These are phyloP conservation scores for Chiloscyllium punctatum DNA, from an alignment of 2,797 vertebrate genomes.

Conservation along the genomic window DNA sequence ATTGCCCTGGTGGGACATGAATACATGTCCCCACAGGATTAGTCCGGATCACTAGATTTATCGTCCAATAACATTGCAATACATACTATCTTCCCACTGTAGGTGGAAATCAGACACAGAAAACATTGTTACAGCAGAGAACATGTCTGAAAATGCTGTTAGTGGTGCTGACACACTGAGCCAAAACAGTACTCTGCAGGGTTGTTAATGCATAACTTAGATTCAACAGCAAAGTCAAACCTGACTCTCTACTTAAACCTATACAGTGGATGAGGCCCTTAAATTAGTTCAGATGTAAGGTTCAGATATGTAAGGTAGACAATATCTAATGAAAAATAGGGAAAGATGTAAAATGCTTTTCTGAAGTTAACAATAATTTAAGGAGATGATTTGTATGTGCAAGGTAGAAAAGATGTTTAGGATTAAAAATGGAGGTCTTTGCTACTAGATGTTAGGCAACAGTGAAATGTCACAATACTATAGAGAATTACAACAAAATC, in stretches of 20 bases:
- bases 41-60: too few relatives aligned
- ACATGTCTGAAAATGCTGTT: not conserved
- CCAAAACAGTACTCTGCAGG: not conserved
- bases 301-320: not conserved
- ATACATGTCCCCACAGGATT: too few relatives aligned
- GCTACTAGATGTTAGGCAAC: not conserved
- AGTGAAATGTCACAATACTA: not conserved
- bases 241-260: not conserved
- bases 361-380: not conserved
- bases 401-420: not conserved
- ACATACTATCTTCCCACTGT: not conserved
- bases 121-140: not conserved
- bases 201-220: not conserved
- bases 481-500: not conserved
- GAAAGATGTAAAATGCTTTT: not conserved
- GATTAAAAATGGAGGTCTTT: not conserved
- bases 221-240: not conserved
- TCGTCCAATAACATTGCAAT: too few relatives aligned
- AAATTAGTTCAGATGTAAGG: not conserved
- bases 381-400: not conserved
- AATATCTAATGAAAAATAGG: not conserved
- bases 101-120: not conserved
- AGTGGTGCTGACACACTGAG: not conserved
- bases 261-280: not conserved
- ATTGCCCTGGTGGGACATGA: too few relatives aligned